Percentiles rank a stretch among this genome's conserved stretches.
These are phyloP conservation scores for Orius insidiosus DNA, from an alignment of 1,140 invertebrate genomes.

Conservation along the genomic window DNA sequence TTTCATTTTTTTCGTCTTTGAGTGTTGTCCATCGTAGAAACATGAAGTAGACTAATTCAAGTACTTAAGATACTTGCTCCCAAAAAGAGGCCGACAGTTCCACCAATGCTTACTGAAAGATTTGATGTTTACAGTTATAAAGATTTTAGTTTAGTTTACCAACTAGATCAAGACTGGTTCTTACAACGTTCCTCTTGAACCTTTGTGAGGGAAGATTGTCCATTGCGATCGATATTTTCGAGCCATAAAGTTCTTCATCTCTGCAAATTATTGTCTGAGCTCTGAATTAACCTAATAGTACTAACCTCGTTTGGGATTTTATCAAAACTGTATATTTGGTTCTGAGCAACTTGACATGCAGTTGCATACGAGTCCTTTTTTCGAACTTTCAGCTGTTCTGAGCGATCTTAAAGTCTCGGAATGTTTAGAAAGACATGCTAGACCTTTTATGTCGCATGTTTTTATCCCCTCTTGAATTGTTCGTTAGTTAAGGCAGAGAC, in stretches of 20 bases:
- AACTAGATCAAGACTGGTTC: slow-evolving; percentile 40
- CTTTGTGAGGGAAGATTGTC: slow-evolving; percentile 36
- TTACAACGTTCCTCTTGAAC: slow-evolving; percentile 40
- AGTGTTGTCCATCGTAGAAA: slow-evolving; percentile 22
- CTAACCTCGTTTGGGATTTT: background rate
- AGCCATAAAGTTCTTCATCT: slow-evolving; percentile 15
- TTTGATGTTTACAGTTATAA: too few relatives aligned
- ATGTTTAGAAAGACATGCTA: slow-evolving; percentile 21
- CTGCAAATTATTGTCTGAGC: too few relatives aligned
- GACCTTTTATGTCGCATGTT: slow-evolving; percentile 15
- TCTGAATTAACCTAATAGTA: too few relatives aligned
- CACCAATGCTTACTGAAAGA: slow-evolving; percentile 38
- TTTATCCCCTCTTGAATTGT: slow-evolving; percentile 10
- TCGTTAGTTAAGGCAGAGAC: too few relatives aligned
- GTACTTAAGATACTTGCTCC: slow-evolving; percentile 42
- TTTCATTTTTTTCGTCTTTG: too few relatives aligned
- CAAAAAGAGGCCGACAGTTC: slow-evolving; percentile 40
- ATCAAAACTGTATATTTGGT: slow-evolving; percentile 26
- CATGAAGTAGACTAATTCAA: slow-evolving; percentile 36
- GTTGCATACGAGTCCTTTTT: slow-evolving; percentile 35
- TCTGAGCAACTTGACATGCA: slow-evolving; percentile 43
- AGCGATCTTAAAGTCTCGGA: slow-evolving; percentile 19
- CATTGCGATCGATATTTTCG: slow-evolving; percentile 33
- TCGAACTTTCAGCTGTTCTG: slow-evolving; percentile 11
- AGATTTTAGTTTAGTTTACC: too few relatives aligned